phyloP scores from a whole-genome alignment of 2,797 vertebrate genomes.

The Myripristis murdjan region DNA sequence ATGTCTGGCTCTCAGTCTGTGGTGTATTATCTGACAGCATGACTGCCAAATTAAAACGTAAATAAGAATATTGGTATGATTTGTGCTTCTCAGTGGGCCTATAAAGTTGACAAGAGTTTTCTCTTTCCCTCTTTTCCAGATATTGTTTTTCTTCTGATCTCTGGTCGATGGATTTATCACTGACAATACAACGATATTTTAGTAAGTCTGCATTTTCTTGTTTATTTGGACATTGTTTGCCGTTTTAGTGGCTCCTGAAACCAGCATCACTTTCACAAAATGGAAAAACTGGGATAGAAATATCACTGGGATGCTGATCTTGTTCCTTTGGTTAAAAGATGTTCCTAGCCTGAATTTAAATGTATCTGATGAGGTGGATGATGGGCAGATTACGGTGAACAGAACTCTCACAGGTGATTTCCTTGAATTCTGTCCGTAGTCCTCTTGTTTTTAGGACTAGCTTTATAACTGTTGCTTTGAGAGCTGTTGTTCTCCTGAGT shows the following conservation, averaged over 20 bases:
- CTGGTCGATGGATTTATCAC: conserved; percentile 83
- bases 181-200: conserved; percentile 74
- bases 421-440: no score
- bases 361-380: no score
- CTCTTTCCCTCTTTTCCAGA: conserved; percentile 59
- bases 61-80: neutral
- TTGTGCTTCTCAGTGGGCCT: neutral
- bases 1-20: neutral
- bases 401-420: no score
- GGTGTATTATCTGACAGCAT: neutral
- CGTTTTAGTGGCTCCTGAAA: neutral
- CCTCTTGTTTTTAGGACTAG: neutral
- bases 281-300: no score
- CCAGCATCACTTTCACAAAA: no score
- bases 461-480: neutral
- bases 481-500: neutral
- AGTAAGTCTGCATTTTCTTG: conserved; percentile 67
- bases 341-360: no score
- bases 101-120: conserved; percentile 14
- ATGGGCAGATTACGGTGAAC: no score
- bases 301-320: no score
- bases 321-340: no score
- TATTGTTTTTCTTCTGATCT: conserved; percentile 69
- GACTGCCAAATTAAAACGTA: neutral
- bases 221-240: neutral